A percentile compares a stretch with the other conserved stretches of the same genome.
Evolutionary conservation across 2,113 vertebrate species (phyloP).

Genomic region (Pluvialis apricaria): DNA sequence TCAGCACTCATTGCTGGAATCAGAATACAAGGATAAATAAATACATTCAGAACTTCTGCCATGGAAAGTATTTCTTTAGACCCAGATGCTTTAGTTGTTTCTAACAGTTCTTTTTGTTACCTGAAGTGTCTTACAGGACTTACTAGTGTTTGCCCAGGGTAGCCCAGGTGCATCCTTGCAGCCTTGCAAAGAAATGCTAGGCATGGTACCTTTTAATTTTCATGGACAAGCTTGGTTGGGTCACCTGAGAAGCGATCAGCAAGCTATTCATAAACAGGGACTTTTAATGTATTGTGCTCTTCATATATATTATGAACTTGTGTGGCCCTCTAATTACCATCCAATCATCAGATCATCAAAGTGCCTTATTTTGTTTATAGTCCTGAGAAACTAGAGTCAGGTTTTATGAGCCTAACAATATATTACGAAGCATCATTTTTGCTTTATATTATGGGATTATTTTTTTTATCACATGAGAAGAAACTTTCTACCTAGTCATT

Average conservation of each 20-base stretch:
- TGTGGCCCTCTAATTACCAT: conserved; percentile 37
- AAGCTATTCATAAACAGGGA: background rate
- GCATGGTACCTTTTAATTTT: background rate
- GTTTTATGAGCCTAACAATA: background rate
- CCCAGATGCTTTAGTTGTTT: background rate
- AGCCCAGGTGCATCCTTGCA: background rate
- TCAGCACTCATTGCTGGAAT: background rate
- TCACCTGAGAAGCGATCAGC: background rate
- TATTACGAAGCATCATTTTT: background rate
- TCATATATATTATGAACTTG: background rate
- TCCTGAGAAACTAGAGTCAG: background rate
- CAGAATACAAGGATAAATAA: background rate
- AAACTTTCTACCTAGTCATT: background rate
- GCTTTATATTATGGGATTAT: background rate
- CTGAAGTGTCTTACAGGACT: background rate
- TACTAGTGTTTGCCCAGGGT: background rate
- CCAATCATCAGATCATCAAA: conserved; percentile 8
- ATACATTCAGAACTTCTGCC: background rate
- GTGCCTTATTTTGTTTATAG: background rate
- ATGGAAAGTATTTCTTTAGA: background rate
- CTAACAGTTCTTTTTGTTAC: background rate
- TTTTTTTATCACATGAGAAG: background rate
- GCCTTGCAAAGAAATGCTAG: background rate
- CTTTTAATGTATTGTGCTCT: background rate
- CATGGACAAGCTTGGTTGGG: background rate